Evolutionary conservation across 2,113 vertebrate genomes (phyloP).

Genomic region (Bubo blakistoni): DNA sequence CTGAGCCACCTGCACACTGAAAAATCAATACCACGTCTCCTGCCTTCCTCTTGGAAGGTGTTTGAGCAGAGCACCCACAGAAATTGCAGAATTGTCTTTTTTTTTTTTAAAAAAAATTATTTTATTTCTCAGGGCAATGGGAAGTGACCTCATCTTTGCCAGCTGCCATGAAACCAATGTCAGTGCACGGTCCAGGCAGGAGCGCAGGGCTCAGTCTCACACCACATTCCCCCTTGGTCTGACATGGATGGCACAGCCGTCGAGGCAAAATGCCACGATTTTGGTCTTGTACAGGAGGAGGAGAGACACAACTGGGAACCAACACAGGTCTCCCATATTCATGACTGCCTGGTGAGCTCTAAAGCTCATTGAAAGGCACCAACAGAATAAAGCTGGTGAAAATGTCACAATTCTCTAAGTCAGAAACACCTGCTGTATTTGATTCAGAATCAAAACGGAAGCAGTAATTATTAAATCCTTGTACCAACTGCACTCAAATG

Average conservation of each 20-base stretch:
- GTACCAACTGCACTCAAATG: neutral
- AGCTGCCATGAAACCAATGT: neutral
- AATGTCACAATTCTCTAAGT: neutral
- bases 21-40: neutral
- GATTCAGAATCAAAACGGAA: neutral
- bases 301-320: neutral
- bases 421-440: neutral
- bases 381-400: neutral
- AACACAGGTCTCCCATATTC: fast-evolving
- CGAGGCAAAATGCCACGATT: neutral
- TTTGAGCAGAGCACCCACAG: neutral
- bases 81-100: neutral
- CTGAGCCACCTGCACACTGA: neutral
- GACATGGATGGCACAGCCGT: neutral
- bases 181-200: neutral
- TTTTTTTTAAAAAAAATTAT: neutral
- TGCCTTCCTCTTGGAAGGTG: neutral
- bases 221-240: neutral
- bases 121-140: neutral
- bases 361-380: neutral
- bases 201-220: neutral
- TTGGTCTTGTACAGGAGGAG: neutral
- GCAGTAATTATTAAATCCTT: neutral
- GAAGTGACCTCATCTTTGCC: neutral
- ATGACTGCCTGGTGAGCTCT: neutral